These are phyloP conservation scores for Aphelinus atriplicis DNA, from an alignment of 1,140 invertebrate species.

Conservation along the genomic window DNA sequence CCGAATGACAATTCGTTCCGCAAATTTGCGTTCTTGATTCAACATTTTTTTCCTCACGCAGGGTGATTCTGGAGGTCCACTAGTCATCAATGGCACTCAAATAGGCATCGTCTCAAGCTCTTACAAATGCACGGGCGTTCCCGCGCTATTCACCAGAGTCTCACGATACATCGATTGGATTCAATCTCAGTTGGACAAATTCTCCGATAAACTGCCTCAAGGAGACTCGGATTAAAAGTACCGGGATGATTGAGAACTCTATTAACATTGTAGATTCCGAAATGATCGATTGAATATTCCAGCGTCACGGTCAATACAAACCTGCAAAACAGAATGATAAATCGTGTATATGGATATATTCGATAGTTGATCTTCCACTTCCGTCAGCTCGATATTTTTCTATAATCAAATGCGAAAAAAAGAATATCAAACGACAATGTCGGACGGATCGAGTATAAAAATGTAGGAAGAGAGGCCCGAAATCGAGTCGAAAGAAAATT, in stretches of 20 bases:
- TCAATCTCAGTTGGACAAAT: background rate
- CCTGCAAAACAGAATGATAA: background rate
- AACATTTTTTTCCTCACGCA: background rate
- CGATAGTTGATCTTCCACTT: background rate
- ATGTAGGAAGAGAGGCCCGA: too few relatives aligned
- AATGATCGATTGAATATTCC: background rate
- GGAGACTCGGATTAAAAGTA: background rate
- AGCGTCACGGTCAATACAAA: too few relatives aligned
- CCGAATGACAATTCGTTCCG: too few relatives aligned
- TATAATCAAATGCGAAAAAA: too few relatives aligned
- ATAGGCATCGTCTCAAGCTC: slow-evolving; percentile 4
- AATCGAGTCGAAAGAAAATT: too few relatives aligned
- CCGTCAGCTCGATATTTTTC: too few relatives aligned
- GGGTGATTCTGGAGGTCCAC: slow-evolving; percentile 8
- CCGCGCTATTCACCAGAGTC: slow-evolving; percentile 9
- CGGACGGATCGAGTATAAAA: too few relatives aligned
- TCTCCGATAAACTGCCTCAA: background rate
- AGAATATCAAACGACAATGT: too few relatives aligned
- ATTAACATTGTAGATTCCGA: background rate
- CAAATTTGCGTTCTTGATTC: background rate
- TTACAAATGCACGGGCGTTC: slow-evolving; percentile 5
- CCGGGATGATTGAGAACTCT: too few relatives aligned
- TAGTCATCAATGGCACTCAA: background rate
- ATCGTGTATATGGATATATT: background rate
- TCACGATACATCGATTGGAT: slow-evolving; percentile 1